Conservation (phyloP, 2,113 vertebrate species). For the Drymodes brunneopygia region DNA sequence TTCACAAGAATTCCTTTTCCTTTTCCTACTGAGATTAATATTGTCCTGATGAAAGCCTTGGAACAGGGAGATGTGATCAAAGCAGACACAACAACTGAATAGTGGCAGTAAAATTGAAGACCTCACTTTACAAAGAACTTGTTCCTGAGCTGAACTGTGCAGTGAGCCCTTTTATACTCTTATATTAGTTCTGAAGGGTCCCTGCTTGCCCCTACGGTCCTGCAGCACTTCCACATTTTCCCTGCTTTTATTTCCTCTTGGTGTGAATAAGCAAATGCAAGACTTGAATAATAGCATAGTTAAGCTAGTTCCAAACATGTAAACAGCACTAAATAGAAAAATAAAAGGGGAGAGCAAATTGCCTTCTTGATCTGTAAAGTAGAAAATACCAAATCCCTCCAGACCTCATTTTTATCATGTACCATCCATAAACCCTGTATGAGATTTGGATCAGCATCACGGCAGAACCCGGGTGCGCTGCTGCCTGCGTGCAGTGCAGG, state of each 20-base stretch:
- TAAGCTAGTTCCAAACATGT: not conserved
- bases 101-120: not conserved
- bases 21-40: not conserved
- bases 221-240: not conserved
- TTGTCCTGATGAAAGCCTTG: not conserved
- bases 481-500: conserved; percentile 16
- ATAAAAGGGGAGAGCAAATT: not conserved
- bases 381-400: not conserved
- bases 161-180: not conserved
- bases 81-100: not conserved
- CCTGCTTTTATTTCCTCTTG: not conserved
- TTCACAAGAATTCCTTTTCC: not conserved
- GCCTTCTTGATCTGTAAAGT: not conserved
- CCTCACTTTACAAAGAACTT: not conserved
- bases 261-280: not conserved
- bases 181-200: not conserved
- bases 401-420: not conserved
- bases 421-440: not conserved
- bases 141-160: not conserved
- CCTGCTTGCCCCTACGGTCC: not conserved
- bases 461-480: not conserved
- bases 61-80: not conserved
- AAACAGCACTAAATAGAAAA: not conserved
- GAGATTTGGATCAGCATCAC: not conserved
- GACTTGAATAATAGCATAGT: not conserved